Base-by-base conservation (phyloP, 1,140 invertebrate genomes). In the Drosophila sp. region DNA sequence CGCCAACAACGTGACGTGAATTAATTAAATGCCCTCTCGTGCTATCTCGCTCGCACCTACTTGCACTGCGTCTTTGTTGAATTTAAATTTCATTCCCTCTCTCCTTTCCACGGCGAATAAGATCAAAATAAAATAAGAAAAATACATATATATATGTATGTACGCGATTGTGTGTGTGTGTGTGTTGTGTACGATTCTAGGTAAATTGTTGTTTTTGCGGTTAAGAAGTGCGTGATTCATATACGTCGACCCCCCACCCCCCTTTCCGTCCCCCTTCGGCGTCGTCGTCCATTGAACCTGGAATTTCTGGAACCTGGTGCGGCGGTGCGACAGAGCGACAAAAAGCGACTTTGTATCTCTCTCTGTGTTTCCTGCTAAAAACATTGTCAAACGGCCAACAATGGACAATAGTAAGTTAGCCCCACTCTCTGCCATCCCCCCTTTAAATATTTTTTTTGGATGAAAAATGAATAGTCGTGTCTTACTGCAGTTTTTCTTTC, bases 191-290 rank as follows among this genome's bases (percentile, higher is more conserved):
- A 76, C 80, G 78, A 82, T 86, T 85, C 82, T 80, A 70, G 69
- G 71, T 81, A 84, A 71, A 50, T 50, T 50, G 41, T 44, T 50
- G 23, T 23, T 50, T 81, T 75, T 74, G 76, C 73, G 80, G 73
- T 75, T 83, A 73, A 79, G 68, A 64, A 70, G 80, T 80, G 84
- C 84, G 84, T 89, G 84, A 89, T 89, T 89, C 84, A 89, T 87
- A 84, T 64, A 41, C 68, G 60, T 11, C 10, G 10, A 10, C 35
- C 35, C 35, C 35, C 35, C 2, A 10, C 10, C 33, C 10, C 10
- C 35, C 35, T 38, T 10, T 4, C 35, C 35, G 8, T 38, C 4
- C 30, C 4, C 30, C 10, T 1, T 0, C 60, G 40, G 57, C 62
- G 68, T 72, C 32, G 70, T 62, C 68, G 84, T 89, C 70, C 84